phyloP scores from a whole-genome alignment of 2,113 vertebrate species.

The Galeopterus variegatus region DNA sequence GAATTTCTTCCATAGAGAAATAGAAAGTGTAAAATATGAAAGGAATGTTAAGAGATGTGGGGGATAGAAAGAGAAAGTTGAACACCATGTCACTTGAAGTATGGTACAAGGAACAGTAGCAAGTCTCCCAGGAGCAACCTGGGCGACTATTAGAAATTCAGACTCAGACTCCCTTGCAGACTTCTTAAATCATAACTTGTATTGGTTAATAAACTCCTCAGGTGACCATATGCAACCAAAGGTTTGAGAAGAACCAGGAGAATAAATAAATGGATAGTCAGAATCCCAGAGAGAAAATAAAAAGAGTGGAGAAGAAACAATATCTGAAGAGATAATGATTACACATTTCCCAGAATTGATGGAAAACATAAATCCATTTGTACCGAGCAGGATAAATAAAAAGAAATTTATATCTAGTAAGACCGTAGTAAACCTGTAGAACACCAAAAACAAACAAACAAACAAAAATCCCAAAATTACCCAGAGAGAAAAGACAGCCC shows the following conservation, averaged over 20 bases:
- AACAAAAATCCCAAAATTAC: background rate
- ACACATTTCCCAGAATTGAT: background rate
- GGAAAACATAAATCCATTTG: background rate
- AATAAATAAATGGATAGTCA: background rate
- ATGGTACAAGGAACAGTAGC: background rate
- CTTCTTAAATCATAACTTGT: background rate
- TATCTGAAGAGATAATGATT: background rate
- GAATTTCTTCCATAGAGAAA: background rate
- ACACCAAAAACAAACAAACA: background rate
- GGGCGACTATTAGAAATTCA: background rate
- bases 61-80: background rate
- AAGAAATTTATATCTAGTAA: background rate
- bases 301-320: background rate
- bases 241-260: background rate
- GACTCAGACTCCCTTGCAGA: background rate
- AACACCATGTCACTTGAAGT: background rate
- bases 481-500: background rate
- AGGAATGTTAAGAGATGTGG: background rate
- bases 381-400: slow-evolving; percentile 2
- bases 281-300: background rate
- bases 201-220: background rate
- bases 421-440: background rate
- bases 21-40: background rate
- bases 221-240: background rate
- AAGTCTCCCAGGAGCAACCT: background rate